Percentiles rank a stretch among this genome's conserved stretches.
phyloP scores from a whole-genome alignment of 2,113 vertebrate genomes.

The Amia ocellicauda region DNA sequence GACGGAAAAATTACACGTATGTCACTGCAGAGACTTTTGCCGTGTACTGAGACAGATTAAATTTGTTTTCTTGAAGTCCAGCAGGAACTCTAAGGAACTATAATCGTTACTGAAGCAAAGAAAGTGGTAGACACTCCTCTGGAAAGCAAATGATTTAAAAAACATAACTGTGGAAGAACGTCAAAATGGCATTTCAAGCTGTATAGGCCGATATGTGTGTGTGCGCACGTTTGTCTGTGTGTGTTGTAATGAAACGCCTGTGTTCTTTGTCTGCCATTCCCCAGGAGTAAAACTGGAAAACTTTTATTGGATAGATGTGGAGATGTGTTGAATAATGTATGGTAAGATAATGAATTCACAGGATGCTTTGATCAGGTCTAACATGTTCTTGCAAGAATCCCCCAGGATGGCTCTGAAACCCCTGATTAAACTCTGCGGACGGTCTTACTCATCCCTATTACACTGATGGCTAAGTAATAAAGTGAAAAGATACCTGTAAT shows the following conservation, averaged over 20 bases:
- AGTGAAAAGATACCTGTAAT: slow-evolving; percentile 28
- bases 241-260: slow-evolving; percentile 31
- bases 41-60: too few relatives aligned
- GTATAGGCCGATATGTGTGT: slow-evolving; percentile 2
- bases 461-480: slow-evolving; percentile 15
- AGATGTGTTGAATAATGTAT: slow-evolving; percentile 45
- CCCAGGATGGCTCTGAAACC: slow-evolving; percentile 50
- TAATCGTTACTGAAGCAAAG: too few relatives aligned
- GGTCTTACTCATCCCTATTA: slow-evolving; percentile 21
- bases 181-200: background rate
- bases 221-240: slow-evolving; percentile 26
- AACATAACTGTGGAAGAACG: background rate
- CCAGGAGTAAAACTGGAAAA: slow-evolving; percentile 25
- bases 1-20: too few relatives aligned
- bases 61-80: too few relatives aligned
- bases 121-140: too few relatives aligned
- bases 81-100: too few relatives aligned
- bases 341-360: slow-evolving; percentile 48
- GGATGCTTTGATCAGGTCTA: slow-evolving; percentile 56
- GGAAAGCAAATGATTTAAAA: too few relatives aligned
- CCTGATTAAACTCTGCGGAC: slow-evolving; percentile 27
- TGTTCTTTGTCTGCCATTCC: slow-evolving; percentile 38
- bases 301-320: slow-evolving; percentile 29
- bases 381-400: slow-evolving; percentile 46
- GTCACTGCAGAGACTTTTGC: too few relatives aligned